A percentile compares a stretch with the other conserved stretches of the same genome.
Conservation (phyloP, 2,888 invertebrate species). For the Diadegma fenestrale region DNA sequence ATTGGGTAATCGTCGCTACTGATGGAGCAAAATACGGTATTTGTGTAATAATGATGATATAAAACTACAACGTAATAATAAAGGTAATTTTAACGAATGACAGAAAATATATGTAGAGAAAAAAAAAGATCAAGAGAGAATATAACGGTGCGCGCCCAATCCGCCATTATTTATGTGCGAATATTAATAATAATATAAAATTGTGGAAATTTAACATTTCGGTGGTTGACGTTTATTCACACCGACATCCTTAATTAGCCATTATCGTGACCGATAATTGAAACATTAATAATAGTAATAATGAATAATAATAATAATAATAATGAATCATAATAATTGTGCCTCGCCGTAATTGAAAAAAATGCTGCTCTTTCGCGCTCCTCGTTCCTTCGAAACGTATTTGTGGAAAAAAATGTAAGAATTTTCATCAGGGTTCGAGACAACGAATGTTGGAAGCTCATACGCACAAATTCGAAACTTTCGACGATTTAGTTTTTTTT, state of each 20-base stretch:
- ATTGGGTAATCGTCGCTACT: slow-evolving; percentile 68
- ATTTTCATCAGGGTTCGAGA: slow-evolving; percentile 28
- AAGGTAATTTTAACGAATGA: slow-evolving; percentile 76
- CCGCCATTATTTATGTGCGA: slow-evolving; percentile 58
- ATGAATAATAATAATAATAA: slow-evolving; percentile 54
- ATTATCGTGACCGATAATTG: neutral
- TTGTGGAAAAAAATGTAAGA: slow-evolving; percentile 37
- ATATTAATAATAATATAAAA: slow-evolving; percentile 64
- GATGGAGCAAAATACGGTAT: neutral
- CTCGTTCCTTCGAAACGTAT: slow-evolving; percentile 17
- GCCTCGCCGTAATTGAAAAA: slow-evolving; percentile 17
- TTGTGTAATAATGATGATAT: slow-evolving; percentile 68
- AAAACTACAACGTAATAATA: slow-evolving; percentile 78
- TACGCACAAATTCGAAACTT: slow-evolving; percentile 14
- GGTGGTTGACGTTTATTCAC: slow-evolving; percentile 64
- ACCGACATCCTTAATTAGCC: slow-evolving; percentile 9
- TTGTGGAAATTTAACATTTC: slow-evolving; percentile 73
- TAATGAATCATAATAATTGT: slow-evolving; percentile 66
- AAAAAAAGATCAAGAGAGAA: slow-evolving; percentile 56
- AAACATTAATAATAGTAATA: slow-evolving; percentile 6
- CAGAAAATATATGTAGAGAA: slow-evolving; percentile 68
- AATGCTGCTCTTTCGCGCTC: neutral
- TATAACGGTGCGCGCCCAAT: slow-evolving; percentile 69
- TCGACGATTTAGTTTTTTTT: slow-evolving; percentile 70
- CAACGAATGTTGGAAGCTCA: slow-evolving; percentile 61